phyloP scores from a whole-genome alignment of 2,797 vertebrate genomes.

The Arvicola amphibius region DNA sequence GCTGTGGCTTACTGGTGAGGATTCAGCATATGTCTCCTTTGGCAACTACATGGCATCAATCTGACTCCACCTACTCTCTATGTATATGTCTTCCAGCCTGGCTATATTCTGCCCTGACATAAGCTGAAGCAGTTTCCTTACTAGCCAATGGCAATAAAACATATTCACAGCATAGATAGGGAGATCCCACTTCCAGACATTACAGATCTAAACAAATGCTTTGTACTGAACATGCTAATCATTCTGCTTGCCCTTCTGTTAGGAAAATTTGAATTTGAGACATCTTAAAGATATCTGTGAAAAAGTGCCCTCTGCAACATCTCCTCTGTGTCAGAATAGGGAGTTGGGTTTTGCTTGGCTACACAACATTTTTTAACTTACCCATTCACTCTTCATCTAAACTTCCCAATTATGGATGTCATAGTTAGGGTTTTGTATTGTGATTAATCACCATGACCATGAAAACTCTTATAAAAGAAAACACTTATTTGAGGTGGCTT shows the following conservation, averaged over 20 bases:
- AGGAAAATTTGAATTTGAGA: background rate
- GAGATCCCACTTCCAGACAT: background rate
- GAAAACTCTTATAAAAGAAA: background rate
- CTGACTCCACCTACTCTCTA: too few species aligned
- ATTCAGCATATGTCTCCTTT: too few species aligned
- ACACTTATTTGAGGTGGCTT: background rate
- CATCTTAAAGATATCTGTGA: background rate
- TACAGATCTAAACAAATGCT: background rate
- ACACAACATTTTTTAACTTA: background rate
- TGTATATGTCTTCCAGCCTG: too few species aligned
- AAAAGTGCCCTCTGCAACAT: accelerated
- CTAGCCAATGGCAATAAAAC: too few species aligned
- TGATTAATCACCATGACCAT: background rate
- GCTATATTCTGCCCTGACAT: too few species aligned
- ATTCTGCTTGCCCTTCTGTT: background rate
- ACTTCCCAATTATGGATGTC: background rate
- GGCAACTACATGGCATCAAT: too few species aligned
- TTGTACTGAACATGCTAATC: background rate
- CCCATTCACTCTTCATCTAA: too few species aligned
- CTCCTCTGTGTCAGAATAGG: background rate
- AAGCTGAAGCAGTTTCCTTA: too few species aligned
- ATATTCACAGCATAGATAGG: too few species aligned
- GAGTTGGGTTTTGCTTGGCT: background rate
- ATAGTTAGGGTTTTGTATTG: background rate
- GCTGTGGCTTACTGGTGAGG: too few species aligned